Base-by-base conservation (phyloP, 2,888 invertebrate species). In the Cotesia congregata region DNA sequence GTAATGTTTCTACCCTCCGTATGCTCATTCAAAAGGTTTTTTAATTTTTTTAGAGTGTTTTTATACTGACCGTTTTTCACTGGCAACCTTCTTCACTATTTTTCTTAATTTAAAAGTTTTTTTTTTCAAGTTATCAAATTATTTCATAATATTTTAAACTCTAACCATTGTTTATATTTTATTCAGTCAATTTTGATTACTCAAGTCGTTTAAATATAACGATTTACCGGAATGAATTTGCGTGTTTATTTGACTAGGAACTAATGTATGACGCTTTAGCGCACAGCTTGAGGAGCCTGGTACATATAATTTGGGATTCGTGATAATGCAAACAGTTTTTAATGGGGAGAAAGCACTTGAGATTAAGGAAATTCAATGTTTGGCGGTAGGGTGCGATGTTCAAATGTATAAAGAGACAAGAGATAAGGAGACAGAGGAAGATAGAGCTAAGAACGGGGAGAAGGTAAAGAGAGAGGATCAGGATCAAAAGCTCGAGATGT, bases 301-400 rank as follows among this genome's bases (percentile, higher is more conserved):
- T 59, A 75, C 40, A 68, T 59, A 50, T 41, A 73, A 50, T 78
- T 79, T 79, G 70, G 70, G 78, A 79, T 80, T 80, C 77, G 79
- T 79, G 80, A 79, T 80, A 80, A 80, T 79, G 80, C 78, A 79
- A 80, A 79, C 75, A 78, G 67, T 80, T 79, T 77, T 80, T 77
- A 78, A 75, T 75, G 75, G 68, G 62, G 71, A 60, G 61, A 67
- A 67, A 67, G 67, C 74, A 30, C 60, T 30, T 60, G 15, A 20
- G 30, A 5, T 7, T 30, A 3, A 38, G 20, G 50, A 50, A 50
- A 50, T 50, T 50, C 50, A 30, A 65, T 30, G 65, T 65, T 65
- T 65, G 30, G 30, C 30, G 65, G 65, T 38, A 38, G 30, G 30
- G 30, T 65, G 20, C 12, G 12, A 12, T 38, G 20, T 65, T 65